A percentile compares a stretch with the other conserved stretches of the same genome.
Evolutionary conservation across 2,797 vertebrate genomes (phyloP).

Genomic region (Notoglanidium macrostoma): DNA sequence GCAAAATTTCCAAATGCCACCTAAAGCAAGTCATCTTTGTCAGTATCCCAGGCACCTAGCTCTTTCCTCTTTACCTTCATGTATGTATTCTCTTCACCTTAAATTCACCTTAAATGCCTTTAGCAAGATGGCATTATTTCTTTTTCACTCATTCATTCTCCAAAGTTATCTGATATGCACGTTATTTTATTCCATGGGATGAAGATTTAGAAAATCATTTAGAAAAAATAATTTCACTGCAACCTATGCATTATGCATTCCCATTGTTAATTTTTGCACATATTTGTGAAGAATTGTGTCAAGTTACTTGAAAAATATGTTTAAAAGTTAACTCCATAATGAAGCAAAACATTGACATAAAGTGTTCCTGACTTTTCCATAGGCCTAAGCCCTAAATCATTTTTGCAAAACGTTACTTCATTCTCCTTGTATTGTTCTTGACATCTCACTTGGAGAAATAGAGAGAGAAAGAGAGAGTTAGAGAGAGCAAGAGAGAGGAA

Average conservation of each 20-base stretch:
- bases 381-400: neutral
- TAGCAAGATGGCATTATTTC: neutral
- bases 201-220: constrained; percentile 1
- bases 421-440: constrained; percentile 56
- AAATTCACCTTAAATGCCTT: neutral
- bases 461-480: neutral
- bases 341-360: neutral
- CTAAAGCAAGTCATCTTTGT: neutral
- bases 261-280: neutral
- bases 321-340: neutral
- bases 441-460: constrained; percentile 52
- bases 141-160: neutral
- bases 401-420: constrained; percentile 34
- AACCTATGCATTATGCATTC: neutral
- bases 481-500: neutral
- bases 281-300: neutral
- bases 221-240: neutral
- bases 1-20: neutral
- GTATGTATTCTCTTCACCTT: too few relatives aligned
- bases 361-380: neutral
- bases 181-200: neutral
- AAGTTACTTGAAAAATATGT: neutral
- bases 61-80: neutral
- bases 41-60: neutral
- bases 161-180: neutral